Percentiles rank a stretch among this genome's conserved stretches.
phyloP scores from a whole-genome alignment of 1,140 invertebrate genomes.

The Agrypnia vestita region DNA sequence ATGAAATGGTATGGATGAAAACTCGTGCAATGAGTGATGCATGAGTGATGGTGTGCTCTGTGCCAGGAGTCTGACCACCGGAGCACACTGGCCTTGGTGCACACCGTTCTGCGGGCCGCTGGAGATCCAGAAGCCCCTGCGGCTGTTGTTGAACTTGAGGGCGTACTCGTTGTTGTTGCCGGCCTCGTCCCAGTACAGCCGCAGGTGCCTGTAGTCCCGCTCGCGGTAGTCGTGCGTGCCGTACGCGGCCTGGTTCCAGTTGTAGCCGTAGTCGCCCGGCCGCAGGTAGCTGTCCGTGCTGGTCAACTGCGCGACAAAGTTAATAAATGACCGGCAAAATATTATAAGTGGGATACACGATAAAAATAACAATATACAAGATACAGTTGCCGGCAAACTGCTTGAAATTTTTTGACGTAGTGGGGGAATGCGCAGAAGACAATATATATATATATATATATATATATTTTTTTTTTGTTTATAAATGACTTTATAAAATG shows the following conservation, averaged over 20 bases:
- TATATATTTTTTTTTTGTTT: too few relatives aligned
- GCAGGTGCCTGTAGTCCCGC: slow-evolving; percentile 60
- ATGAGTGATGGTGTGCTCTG: slow-evolving; percentile 26
- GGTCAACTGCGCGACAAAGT: slow-evolving; percentile 2
- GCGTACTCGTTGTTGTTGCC: slow-evolving; percentile 71
- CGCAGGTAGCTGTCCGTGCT: slow-evolving; percentile 48
- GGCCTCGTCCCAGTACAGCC: slow-evolving; percentile 73
- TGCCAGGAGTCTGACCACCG: neutral
- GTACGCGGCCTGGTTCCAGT: slow-evolving; percentile 41
- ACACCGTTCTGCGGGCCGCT: slow-evolving; percentile 72
- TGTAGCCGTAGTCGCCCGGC: slow-evolving; percentile 53
- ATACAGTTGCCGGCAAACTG: too few relatives aligned
- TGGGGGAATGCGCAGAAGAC: too few relatives aligned
- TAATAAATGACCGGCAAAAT: too few relatives aligned
- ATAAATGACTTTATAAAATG: too few relatives aligned
- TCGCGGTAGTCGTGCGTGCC: slow-evolving; percentile 47
- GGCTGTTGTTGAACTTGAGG: slow-evolving; percentile 69
- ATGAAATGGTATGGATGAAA: neutral
- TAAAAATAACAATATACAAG: too few relatives aligned
- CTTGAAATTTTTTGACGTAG: too few relatives aligned
- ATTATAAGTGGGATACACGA: too few relatives aligned
- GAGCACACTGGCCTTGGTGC: slow-evolving; percentile 56
- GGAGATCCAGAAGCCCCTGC: slow-evolving; percentile 74
- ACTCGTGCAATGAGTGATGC: neutral
- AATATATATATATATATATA: too few relatives aligned